Conservation (phyloP, 2,113 vertebrate species). For the Etheostoma cragini region DNA sequence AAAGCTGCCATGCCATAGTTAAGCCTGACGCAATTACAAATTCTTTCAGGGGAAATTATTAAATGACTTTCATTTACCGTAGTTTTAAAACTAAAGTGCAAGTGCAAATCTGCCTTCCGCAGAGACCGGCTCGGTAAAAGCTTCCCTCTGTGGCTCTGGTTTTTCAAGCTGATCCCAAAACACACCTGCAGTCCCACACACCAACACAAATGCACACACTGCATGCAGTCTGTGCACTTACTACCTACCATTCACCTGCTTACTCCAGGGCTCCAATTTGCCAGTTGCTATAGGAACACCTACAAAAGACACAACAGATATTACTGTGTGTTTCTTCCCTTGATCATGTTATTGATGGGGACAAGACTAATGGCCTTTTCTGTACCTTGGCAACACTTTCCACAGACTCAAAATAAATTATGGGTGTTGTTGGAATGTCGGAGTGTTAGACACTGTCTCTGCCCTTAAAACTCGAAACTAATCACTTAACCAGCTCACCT, state of each 20-base stretch:
- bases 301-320: slow-evolving; percentile 3
- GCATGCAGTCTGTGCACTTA: slow-evolving; percentile 8
- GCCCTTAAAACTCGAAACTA: background rate
- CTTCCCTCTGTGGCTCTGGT: slow-evolving; percentile 36
- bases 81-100: slow-evolving; percentile 55
- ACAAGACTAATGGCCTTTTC: background rate
- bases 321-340: slow-evolving; percentile 17
- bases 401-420: background rate
- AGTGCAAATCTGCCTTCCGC: slow-evolving; percentile 49
- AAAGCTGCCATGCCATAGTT: slow-evolving; percentile 27
- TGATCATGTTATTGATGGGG: slow-evolving; percentile 10
- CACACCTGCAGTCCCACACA: slow-evolving; percentile 34
- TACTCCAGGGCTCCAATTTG: slow-evolving; percentile 27
- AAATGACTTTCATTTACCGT: slow-evolving; percentile 59
- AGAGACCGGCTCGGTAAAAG: slow-evolving; percentile 55
- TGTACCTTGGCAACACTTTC: slow-evolving; percentile 34
- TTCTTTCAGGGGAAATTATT: slow-evolving; percentile 62
- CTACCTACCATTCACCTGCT: slow-evolving; percentile 45
- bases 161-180: slow-evolving; percentile 49
- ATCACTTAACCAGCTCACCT: background rate
- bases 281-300: slow-evolving; percentile 62
- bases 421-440: background rate
- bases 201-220: background rate
- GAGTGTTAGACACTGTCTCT: background rate
- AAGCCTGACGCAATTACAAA: slow-evolving; percentile 43